Base-by-base conservation (phyloP, 2,888 invertebrate species). In the Eupithecia inturbata region DNA sequence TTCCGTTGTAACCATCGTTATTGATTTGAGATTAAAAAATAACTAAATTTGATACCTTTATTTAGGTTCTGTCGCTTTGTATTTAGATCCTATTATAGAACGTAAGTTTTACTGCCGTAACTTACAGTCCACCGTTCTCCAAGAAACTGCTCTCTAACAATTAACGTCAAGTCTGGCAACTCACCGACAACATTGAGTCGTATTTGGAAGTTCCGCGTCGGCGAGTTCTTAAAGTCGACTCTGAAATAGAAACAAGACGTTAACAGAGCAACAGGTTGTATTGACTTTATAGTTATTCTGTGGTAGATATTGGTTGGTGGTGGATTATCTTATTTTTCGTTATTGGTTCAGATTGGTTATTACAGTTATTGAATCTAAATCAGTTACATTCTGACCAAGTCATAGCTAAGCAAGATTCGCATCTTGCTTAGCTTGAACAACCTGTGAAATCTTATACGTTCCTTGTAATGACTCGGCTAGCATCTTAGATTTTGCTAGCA, bases 161-260 rank as follows among this genome's bases (percentile, higher is more conserved):
- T 57, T 57, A 57, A 26, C 26, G 57, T 57, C 57, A 57, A 57
- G 22, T 57, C 57, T 26, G 22, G 57, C 26, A 57, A 33, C 97
- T 97, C 91, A 98, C 98, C 98, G 86, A 98, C 97, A 85, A 98
- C 98, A 86, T 97, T 97, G 80, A 98, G 96, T 85, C 97, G 96
- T 88, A 98, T 97, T 84, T 97, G 97, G 87, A 97, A 97, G 90
- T 97, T 98, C 83, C 97, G 96, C 5, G 98, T 98, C 22, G 98
- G 98, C 0, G 97, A 97, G 84, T 97, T 97, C 84, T 97, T 96
- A 90, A 98, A 98, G 93, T 98, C 98, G 53, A 98, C 98, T 77
- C 98, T 75, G 67, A 64, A 39, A 64, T 26, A n/a, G 41, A 45
- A 31, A 19, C 45, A 63, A 41, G 19, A 31, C 31, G 62, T 62